These are phyloP conservation scores for Megathymus violae DNA, from an alignment of 1,140 invertebrate genomes.

Conservation along the genomic window DNA sequence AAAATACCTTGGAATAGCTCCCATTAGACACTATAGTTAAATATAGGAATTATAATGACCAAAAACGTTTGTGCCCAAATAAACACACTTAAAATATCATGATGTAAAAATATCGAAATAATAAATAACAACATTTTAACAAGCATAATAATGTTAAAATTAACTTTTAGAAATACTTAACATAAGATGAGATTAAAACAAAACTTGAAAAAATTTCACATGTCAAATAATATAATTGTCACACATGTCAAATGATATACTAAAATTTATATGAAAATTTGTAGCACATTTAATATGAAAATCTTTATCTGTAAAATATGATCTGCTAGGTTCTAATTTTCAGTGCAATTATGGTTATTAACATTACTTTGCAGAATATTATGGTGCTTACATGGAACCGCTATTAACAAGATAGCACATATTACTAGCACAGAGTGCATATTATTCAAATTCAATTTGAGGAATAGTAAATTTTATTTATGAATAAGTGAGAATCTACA, in stretches of 20 bases:
- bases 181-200: conserved; percentile 35
- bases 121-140: conserved; percentile 51
- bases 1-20: conserved; percentile 21
- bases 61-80: conserved; percentile 58
- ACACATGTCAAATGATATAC: conserved; percentile 10
- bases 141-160: conserved; percentile 44
- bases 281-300: conserved; percentile 17
- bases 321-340: conserved; percentile 16
- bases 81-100: conserved; percentile 51
- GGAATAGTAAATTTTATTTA: conserved; percentile 1
- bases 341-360: conserved; percentile 29
- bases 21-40: conserved; percentile 28
- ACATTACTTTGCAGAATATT: conserved; percentile 22
- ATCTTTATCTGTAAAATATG: conserved; percentile 8
- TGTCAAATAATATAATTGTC: conserved; percentile 12
- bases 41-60: conserved; percentile 45
- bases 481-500: neutral
- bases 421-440: conserved; percentile 10
- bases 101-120: conserved; percentile 45
- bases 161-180: conserved; percentile 35
- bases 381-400: conserved; percentile 31
- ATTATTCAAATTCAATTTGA: conserved; percentile 1
- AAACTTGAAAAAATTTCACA: conserved; percentile 20
- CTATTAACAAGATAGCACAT: conserved; percentile 18
- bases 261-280: conserved; percentile 17